A percentile compares a stretch with the other conserved stretches of the same genome.
These are phyloP conservation scores for Jacana jacana DNA, from an alignment of 2,113 vertebrate species.

Conservation along the genomic window DNA sequence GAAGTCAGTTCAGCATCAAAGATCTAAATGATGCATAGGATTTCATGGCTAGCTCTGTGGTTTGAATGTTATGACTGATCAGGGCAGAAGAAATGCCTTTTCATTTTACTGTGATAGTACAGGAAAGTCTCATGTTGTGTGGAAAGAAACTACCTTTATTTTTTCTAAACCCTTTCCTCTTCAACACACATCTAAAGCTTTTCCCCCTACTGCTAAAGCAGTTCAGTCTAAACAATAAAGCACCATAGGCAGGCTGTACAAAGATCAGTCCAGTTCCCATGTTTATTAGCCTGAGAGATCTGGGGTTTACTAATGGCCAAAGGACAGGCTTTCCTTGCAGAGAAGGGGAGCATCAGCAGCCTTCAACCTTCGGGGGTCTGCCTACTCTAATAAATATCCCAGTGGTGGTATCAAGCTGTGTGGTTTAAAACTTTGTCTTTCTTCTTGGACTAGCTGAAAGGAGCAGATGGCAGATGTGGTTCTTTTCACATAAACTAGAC, in stretches of 20 bases:
- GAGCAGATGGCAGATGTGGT: background rate
- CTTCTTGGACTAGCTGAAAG: background rate
- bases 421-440: background rate
- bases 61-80: constrained; percentile 56
- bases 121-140: constrained; percentile 48
- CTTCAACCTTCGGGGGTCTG: background rate
- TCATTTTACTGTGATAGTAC: constrained; percentile 24
- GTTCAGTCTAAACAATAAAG: constrained; percentile 58
- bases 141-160: background rate
- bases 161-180: background rate
- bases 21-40: constrained; percentile 67
- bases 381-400: background rate
- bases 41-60: constrained; percentile 42
- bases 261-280: constrained; percentile 9
- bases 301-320: background rate
- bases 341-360: background rate
- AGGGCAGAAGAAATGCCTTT: constrained; percentile 45
- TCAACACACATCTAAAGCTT: constrained; percentile 46
- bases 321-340: background rate
- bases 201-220: constrained; percentile 54
- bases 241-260: constrained; percentile 22
- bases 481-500: background rate
- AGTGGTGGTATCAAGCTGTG: background rate
- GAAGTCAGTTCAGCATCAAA: constrained; percentile 69
- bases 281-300: constrained; percentile 27